Percentiles rank a stretch among this genome's conserved stretches.
phyloP scores from a whole-genome alignment of 2,113 vertebrate genomes.

The Pseudonaja textilis region DNA sequence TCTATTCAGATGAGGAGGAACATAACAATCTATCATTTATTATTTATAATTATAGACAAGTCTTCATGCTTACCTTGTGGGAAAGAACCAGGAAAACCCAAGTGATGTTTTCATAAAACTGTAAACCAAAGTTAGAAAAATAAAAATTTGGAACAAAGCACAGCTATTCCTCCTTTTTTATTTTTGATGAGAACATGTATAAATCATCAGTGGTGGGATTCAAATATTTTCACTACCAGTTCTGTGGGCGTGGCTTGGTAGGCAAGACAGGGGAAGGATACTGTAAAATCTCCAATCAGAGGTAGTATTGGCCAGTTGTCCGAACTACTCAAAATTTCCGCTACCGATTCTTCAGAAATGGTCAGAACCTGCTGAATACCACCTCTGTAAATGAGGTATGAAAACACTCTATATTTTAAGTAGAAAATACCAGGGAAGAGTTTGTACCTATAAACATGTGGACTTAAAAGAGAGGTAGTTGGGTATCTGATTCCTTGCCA shows the following conservation, averaged over 20 bases:
- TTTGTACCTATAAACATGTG: background rate
- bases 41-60: background rate
- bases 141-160: constrained; percentile 27
- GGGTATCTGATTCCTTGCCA: background rate
- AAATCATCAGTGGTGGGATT: background rate
- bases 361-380: too few relatives aligned
- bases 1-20: constrained; percentile 1
- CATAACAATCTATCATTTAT: constrained; percentile 24
- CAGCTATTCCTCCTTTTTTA: background rate
- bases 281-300: too few relatives aligned
- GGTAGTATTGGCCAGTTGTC: too few relatives aligned
- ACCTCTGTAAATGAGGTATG: background rate
- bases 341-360: too few relatives aligned
- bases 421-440: background rate
- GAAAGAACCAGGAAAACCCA: constrained; percentile 40
- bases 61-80: constrained; percentile 55
- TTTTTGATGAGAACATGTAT: constrained; percentile 4
- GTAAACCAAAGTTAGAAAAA: constrained; percentile 36
- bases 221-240: too few relatives aligned
- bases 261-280: too few relatives aligned
- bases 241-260: too few relatives aligned
- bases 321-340: too few relatives aligned
- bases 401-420: background rate
- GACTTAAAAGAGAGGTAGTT: background rate
- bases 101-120: constrained; percentile 27